phyloP scores from a whole-genome alignment of 2,888 invertebrate genomes.

The Temnothorax ravouxi region DNA sequence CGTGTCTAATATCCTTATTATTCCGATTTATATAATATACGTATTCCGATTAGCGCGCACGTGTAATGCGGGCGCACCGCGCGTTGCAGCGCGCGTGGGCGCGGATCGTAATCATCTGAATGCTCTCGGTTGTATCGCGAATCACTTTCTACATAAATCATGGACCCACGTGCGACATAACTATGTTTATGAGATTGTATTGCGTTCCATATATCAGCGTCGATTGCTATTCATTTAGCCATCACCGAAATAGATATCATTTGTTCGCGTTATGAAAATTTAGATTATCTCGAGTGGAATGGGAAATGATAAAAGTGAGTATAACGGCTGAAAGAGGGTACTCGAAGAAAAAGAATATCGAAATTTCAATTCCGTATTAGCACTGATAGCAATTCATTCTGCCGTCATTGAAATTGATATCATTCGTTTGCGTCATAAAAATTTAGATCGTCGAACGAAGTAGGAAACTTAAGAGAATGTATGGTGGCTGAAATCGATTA shows the following conservation, averaged over 20 bases:
- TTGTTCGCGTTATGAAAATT: conserved; percentile 19
- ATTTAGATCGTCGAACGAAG: not conserved
- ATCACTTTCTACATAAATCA: conserved; percentile 62
- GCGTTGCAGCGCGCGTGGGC: conserved; percentile 70
- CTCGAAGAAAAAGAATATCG: not conserved
- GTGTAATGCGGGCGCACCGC: conserved; percentile 70
- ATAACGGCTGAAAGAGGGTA: not conserved
- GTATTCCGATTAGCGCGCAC: conserved; percentile 74
- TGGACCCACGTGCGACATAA: conserved; percentile 18
- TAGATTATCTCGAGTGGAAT: not conserved
- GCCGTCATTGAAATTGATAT: not conserved
- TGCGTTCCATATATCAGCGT: conserved; percentile 25
- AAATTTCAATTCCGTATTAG: not conserved
- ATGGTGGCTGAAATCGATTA: not conserved
- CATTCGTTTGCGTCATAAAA: not conserved
- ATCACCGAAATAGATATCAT: conserved; percentile 31
- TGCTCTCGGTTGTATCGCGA: conserved; percentile 65
- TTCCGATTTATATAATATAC: conserved; percentile 66
- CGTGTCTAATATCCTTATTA: conserved; percentile 76
- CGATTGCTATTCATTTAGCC: conserved; percentile 42
- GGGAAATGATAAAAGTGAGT: not conserved
- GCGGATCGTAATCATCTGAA: conserved; percentile 76
- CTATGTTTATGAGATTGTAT: conserved; percentile 42
- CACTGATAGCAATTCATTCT: not conserved
- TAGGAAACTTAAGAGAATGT: not conserved